Conservation (phyloP, 2,797 vertebrate genomes). For the Rhynchotus rufescens region DNA sequence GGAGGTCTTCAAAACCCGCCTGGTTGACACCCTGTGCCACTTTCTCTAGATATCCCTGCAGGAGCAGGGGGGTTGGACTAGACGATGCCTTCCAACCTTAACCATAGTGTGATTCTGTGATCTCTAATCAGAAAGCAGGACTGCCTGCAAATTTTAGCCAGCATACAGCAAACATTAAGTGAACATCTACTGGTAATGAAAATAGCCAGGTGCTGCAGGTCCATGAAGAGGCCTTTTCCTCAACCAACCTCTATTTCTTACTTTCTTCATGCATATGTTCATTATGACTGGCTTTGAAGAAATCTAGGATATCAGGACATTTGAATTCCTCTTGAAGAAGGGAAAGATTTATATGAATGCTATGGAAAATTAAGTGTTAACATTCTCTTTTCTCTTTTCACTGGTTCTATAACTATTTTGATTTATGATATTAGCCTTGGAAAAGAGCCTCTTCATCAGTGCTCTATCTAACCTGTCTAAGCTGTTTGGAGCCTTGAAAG, state of each 20-base stretch:
- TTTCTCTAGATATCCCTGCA: no score
- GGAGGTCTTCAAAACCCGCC: no score
- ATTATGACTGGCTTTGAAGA: background rate
- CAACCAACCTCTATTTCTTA: background rate
- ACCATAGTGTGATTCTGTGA: background rate
- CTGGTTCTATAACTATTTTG: background rate
- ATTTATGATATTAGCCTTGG: background rate
- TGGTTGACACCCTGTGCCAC: no score
- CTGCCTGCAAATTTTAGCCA: background rate
- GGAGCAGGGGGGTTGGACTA: no score
- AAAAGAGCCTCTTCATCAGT: background rate
- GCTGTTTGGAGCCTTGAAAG: background rate
- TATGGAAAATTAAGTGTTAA: background rate
- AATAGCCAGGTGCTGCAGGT: background rate
- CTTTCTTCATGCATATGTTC: background rate
- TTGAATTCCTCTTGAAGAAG: background rate
- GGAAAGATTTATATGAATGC: background rate
- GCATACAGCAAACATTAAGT: background rate
- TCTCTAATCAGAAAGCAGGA: background rate
- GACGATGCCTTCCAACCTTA: no score
- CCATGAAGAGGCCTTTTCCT: background rate
- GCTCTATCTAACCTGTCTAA: background rate
- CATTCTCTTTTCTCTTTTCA: background rate
- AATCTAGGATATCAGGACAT: background rate
- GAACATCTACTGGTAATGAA: background rate